Percentiles rank a stretch among this genome's conserved stretches.
phyloP scores from a whole-genome alignment of 2,113 vertebrate species.

The Maccullochella peelii region DNA sequence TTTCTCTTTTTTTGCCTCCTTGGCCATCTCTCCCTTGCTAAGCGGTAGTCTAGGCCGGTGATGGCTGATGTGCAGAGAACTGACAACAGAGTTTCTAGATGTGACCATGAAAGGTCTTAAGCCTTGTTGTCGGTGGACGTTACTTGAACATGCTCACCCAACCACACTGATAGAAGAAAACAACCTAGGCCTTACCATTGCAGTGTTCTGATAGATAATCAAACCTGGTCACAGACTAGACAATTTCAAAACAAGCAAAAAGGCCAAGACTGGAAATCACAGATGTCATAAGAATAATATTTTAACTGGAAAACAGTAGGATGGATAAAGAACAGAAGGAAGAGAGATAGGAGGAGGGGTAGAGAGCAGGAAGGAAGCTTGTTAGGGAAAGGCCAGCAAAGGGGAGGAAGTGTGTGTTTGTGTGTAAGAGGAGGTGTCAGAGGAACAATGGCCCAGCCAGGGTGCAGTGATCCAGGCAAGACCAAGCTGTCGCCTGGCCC shows the following conservation, averaged over 20 bases:
- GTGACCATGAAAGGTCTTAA: conserved; percentile 40
- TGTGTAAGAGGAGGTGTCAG: conserved; percentile 38
- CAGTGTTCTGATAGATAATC: background rate
- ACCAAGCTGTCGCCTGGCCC: conserved; percentile 82
- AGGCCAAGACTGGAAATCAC: background rate
- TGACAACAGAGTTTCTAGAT: conserved; percentile 50
- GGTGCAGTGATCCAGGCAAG: conserved; percentile 82
- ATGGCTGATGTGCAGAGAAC: conserved; percentile 40
- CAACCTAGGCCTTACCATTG: background rate
- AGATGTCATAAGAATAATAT: background rate
- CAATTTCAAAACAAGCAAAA: background rate
- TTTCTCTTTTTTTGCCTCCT: background rate
- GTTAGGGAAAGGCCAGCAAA: conserved; percentile 33
- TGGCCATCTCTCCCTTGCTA: conserved; percentile 11
- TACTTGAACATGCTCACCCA: conserved; percentile 40
- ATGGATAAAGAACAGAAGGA: conserved; percentile 7
- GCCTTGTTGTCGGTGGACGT: conserved; percentile 43
- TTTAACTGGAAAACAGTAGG: background rate
- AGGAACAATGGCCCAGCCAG: conserved; percentile 78
- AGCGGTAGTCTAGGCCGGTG: background rate
- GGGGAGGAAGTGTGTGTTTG: conserved; percentile 45
- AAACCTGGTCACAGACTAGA: background rate
- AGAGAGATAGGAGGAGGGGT: background rate
- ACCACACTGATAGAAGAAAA: conserved; percentile 26
- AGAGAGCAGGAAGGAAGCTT: conserved; percentile 32